Conservation (phyloP, 2,113 vertebrate genomes). For the Pampusana beccarii region DNA sequence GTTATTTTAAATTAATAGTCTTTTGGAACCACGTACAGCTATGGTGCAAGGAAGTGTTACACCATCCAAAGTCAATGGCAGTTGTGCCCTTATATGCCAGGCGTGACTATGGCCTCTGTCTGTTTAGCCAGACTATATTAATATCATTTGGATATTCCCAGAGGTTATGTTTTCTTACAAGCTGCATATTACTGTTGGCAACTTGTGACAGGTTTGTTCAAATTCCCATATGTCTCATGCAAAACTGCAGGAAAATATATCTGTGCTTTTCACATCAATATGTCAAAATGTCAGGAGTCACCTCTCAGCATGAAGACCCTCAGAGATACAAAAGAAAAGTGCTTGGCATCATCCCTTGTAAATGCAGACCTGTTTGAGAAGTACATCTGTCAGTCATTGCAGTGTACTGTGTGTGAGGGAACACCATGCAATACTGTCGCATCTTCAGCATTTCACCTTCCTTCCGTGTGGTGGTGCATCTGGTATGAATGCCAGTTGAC, state of each 20-base stretch:
- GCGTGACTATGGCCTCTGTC: neutral
- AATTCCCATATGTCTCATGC: neutral
- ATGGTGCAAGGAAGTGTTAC: neutral
- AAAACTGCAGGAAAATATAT: slow-evolving; percentile 18
- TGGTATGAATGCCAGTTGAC: neutral
- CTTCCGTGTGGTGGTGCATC: neutral
- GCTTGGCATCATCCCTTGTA: slow-evolving; percentile 29
- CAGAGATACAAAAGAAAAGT: neutral
- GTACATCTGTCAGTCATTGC: neutral
- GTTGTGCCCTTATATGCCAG: neutral
- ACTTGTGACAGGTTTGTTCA: slow-evolving; percentile 37
- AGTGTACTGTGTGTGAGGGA: neutral
- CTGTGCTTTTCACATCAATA: neutral
- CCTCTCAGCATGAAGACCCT: neutral
- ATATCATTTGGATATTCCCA: slow-evolving; percentile 46
- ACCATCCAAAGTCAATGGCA: neutral
- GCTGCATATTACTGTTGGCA: neutral
- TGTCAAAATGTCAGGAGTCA: slow-evolving; percentile 37
- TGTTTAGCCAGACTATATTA: slow-evolving; percentile 27
- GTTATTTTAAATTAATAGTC: neutral
- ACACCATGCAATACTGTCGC: accelerated
- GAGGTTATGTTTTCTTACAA: slow-evolving; percentile 21
- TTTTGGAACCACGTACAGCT: neutral
- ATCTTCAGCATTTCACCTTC: neutral
- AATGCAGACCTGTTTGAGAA: neutral